These are phyloP conservation scores for Eupithecia tripunctaria DNA, from an alignment of 2,888 invertebrate species.

Conservation along the genomic window DNA sequence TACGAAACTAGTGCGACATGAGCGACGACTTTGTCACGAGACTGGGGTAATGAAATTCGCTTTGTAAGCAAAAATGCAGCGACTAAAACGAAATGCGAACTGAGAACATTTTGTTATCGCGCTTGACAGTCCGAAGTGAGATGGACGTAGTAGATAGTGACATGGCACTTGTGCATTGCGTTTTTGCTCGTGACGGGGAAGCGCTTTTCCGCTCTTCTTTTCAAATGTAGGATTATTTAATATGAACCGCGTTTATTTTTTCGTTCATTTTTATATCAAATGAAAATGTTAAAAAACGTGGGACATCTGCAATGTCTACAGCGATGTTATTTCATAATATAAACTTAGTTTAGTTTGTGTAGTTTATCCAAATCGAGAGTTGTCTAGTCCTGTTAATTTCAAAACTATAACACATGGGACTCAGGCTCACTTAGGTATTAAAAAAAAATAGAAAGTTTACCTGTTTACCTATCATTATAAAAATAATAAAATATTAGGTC, in stretches of 20 bases:
- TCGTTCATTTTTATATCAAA: neutral
- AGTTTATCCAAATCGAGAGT: neutral
- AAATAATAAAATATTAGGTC: too few relatives aligned
- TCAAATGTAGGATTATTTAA: neutral
- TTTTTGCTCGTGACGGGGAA: conserved; percentile 8
- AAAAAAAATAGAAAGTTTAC: too few relatives aligned
- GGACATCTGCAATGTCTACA: neutral
- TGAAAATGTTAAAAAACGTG: neutral
- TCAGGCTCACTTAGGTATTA: neutral
- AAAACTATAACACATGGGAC: neutral
- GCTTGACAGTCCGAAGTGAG: conserved; percentile 29
- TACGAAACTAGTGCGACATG: conserved; percentile 36
- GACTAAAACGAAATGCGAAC: conserved; percentile 28
- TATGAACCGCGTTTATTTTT: neutral
- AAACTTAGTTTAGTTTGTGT: too few relatives aligned
- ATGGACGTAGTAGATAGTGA: conserved; percentile 17
- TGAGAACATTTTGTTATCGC: conserved; percentile 33
- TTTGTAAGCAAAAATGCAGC: conserved; percentile 36
- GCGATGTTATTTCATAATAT: neutral
- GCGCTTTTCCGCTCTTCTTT: conserved; percentile 1
- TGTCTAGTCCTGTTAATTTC: neutral
- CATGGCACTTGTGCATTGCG: conserved; percentile 7
- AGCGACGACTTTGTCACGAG: conserved; percentile 44
- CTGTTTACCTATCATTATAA: too few relatives aligned
- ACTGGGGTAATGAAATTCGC: conserved; percentile 43